Base-by-base conservation (phyloP, 2,113 vertebrate species). In the Hippolais icterina region DNA sequence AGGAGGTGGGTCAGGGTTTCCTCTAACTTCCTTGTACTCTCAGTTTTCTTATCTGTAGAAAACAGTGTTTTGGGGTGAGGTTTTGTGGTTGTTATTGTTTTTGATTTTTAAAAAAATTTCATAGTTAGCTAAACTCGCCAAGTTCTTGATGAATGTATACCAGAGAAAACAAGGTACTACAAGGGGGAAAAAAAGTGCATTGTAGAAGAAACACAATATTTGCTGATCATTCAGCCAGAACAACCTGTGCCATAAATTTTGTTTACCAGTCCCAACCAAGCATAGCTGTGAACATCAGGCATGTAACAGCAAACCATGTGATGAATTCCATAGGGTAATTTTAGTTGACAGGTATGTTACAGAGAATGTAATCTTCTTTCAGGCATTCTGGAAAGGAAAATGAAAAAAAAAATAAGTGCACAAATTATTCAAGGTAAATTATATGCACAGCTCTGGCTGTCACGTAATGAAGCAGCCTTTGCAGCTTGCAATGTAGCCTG, bases 381-480 rank as follows among this genome's bases (percentile, higher is more conserved):
- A 72, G 64, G 60, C 24, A 59, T 66, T 86, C 76, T 80, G 91
- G 42, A 85, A 85, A 71, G 39, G 56, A 84, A 93, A 90, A 70
- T 25, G 11, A 37, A 49, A 77, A 57, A 90, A 39, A 44, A 44
- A 69, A n/a, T 21, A 66, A 87, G 25, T 50, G 42, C 54, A 61
- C 42, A 52, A 90, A 70, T 61, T 65, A 85, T 74, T 88, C 39
- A 59, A 31, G 33, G 39, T 60, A 37, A 81, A 86, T 88, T 87
- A 70, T 78, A 91, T 89, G 22, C 47, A 83, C 17, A 61, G 8
- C 56, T 90, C 69, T 85, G 74, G 20, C n/a, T 94, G 60, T 69
- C 52, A 47, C 4, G 4, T 80, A 83, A 66, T 74, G 66, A 84
- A 80, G 65, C 75, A 82, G 21, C 42, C 35, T 77, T 61, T 72